These are phyloP conservation scores for Drosophila sordidula DNA, from an alignment of 2,888 invertebrate species.

Conservation along the genomic window DNA sequence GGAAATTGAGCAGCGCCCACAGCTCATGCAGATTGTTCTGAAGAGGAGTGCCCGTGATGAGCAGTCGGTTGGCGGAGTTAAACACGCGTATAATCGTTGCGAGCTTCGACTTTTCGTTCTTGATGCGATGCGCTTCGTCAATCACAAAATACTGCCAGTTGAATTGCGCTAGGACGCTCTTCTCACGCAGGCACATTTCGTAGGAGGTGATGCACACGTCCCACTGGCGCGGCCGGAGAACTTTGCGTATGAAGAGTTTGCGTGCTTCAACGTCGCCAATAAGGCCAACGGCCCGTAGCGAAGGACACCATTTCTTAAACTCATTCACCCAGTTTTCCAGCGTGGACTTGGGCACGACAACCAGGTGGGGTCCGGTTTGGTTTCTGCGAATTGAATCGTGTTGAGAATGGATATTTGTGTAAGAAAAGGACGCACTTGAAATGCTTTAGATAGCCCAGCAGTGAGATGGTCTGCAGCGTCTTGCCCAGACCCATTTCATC, in stretches of 20 bases:
- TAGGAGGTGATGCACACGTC: slow-evolving; percentile 99
- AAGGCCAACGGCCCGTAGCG: slow-evolving; percentile 94
- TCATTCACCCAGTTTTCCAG: slow-evolving; percentile 99
- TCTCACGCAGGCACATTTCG: slow-evolving; percentile 99
- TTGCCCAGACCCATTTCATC: slow-evolving; percentile 99
- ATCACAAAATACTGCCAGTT: slow-evolving; percentile 99
- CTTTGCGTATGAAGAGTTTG: slow-evolving; percentile 94
- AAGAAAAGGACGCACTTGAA: slow-evolving; percentile 86
- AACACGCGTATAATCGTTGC: slow-evolving; percentile 98
- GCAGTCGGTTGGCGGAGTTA: slow-evolving; percentile 96
- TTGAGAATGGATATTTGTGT: neutral
- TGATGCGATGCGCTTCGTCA: slow-evolving; percentile 99
- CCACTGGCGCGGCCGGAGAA: slow-evolving; percentile 97
- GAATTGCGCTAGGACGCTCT: slow-evolving; percentile 98
- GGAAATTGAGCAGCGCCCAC: slow-evolving; percentile 98
- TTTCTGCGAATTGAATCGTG: slow-evolving; percentile 86
- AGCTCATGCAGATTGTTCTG: slow-evolving; percentile 99
- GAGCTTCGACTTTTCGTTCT: slow-evolving; percentile 99
- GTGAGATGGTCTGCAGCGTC: slow-evolving; percentile 98
- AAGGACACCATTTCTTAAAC: slow-evolving; percentile 98
- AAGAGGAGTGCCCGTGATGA: slow-evolving; percentile 98
- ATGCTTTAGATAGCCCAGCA: slow-evolving; percentile 99
- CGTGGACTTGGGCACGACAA: slow-evolving; percentile 99
- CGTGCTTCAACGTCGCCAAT: slow-evolving; percentile 98
- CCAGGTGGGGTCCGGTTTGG: slow-evolving; percentile 97